These are phyloP conservation scores for Cladorhizidae sp. DNA, from an alignment of 37 sponge, comb jelly and placozoan species.

Conservation along the genomic window DNA sequence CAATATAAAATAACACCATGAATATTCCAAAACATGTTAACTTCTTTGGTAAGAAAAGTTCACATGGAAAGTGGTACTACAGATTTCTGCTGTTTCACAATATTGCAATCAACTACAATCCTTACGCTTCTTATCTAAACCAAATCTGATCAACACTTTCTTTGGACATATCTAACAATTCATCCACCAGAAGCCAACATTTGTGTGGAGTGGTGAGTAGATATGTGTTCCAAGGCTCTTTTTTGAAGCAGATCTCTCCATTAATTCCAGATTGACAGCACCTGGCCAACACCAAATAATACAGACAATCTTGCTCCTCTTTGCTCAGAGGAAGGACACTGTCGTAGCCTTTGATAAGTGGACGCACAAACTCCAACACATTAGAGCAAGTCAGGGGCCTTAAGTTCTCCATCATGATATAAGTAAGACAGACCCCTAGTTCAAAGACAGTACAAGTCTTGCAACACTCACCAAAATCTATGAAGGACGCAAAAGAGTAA, in stretches of 20 bases:
- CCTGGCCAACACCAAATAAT: slow-evolving; percentile 36
- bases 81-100: no score
- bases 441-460: slow-evolving; percentile 52
- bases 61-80: no score
- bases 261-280: slow-evolving; percentile 35
- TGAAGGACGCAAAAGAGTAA: slow-evolving; percentile 14
- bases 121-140: background rate
- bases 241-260: slow-evolving; percentile 15
- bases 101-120: no score
- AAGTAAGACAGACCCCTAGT: slow-evolving; percentile 29
- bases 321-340: slow-evolving; percentile 7
- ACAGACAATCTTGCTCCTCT: slow-evolving; percentile 44
- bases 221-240: slow-evolving; percentile 47
- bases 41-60: no score
- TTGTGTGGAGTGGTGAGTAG: slow-evolving; percentile 21
- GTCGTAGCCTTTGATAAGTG: slow-evolving; percentile 35
- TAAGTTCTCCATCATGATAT: slow-evolving; percentile 25
- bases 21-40: no score
- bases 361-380: slow-evolving; percentile 21
- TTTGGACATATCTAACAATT: slow-evolving; percentile 2
- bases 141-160: slow-evolving; percentile 10
- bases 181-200: slow-evolving; percentile 17
- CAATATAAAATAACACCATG: no score
- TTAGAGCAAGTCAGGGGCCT: slow-evolving; percentile 7
- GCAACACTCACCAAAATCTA: slow-evolving; percentile 32